Base-by-base conservation (phyloP, 2,888 invertebrate genomes). In the Diplazon laetatorius region DNA sequence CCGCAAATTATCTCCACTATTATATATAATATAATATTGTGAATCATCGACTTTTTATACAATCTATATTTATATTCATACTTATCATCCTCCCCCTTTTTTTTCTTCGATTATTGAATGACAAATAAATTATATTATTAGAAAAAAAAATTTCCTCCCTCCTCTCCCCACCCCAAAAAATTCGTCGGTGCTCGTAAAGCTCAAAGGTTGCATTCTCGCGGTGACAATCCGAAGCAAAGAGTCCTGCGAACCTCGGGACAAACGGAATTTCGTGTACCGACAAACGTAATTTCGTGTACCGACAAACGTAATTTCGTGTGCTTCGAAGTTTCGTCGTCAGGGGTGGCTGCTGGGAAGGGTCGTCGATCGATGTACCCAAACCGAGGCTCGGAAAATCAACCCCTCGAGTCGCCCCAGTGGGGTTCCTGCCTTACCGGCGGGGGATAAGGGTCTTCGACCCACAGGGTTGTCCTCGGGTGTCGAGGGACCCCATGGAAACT, bases 351-450 rank as follows among this genome's bases (percentile, higher is more conserved):
- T 6, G n/a, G n/a, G 55, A 35, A 16, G 55, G 35, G 20, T 10
- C 1, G 50, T 55, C 4, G 14, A 62, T 39, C 30, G 35, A 57
- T 48, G 20, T 2, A 9, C n/a, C 57, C 22, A 46, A 55, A 62
- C 62, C 68, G n/a, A n/a, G n/a, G n/a, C 66, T 25, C 18, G 22
- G 42, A 42, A 78, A 35, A n/a, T n/a, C 76, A 82, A 71, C 76
- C 81, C 77, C 76, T 8, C 52, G n/a, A 62, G 71, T 57, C 22
- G 70, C 74, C 74, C 76, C 66, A 44, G 46, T 66, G n/a, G 78
- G 83, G 80, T 77, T 73, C 80, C 89, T 89, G 87, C 85, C 85
- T 88, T 90, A 90, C 82, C 90, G 81, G 83, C 88, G 83, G 85
- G 85, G 85, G 85, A 80, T 78, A 82, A 74, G 74, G 66, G 69